Evolutionary conservation across 2,888 invertebrate genomes (phyloP), one percentile per base, ranked within the genome.

Genomic region (Cerastis rubricosa): DNA sequence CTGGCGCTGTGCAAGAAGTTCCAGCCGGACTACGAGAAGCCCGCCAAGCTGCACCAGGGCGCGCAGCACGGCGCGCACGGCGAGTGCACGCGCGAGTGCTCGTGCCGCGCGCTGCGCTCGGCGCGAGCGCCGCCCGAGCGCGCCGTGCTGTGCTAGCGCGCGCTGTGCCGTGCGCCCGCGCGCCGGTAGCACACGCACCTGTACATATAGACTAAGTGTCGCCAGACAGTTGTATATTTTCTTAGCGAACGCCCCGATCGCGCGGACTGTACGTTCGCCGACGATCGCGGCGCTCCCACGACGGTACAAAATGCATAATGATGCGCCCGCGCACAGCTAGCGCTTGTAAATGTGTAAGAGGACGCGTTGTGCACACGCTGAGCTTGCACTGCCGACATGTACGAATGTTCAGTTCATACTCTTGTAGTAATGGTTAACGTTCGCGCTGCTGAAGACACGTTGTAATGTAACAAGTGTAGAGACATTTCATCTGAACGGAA

Each of bases 1-100:
- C 93, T 96, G 71, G 96, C 96, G 89, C 94, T 96, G 71, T 97
- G 97, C 94, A 96, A 97, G 94, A 96, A 97, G 93, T 97, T 97
- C 94, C 97, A 96, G 92, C 94, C 96, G 74, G 96, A 96, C 93
- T 95, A 96, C 94, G 95, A 95, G 94, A 95, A 96, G 94, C 96
- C 96, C 51, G 95, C 95, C 66, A 94, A 91, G 90, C 90, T 94
- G 85, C 93, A 86, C 80, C 85, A 81, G 64, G 54, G 35, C 19
- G 76, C 65, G 64, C 54, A 87, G 73, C 51, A 54, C 77, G 85
- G 84, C 84, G 82, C 83, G 81, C 87, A 81, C 81, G 81, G 86
- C 84, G 80, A 83, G 89, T 87, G 83, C 84, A 85, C 72, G 74
- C 86, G 82, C 82, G 78, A 81, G 88, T 89, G 82, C 78, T 49